phyloP scores from a whole-genome alignment of 2,888 invertebrate genomes.

The Rhopalosiphum nymphaeae region DNA sequence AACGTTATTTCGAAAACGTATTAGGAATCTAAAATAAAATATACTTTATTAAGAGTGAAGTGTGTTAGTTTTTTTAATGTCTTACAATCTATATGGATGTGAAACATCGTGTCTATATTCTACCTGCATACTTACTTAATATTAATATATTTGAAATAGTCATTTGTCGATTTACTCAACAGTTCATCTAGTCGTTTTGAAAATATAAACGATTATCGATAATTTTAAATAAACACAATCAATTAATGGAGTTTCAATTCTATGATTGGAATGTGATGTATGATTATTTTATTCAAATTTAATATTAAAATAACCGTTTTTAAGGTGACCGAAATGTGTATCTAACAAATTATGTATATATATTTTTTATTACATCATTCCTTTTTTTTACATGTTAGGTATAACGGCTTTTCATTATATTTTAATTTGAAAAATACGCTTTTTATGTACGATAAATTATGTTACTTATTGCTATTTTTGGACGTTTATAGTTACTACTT shows the following conservation, averaged over 20 bases:
- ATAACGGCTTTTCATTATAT: background rate
- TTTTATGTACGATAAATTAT: background rate
- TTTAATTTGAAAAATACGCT: background rate
- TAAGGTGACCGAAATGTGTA: background rate
- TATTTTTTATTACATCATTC: background rate
- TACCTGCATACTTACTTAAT: background rate
- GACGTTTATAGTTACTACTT: constrained; percentile 21
- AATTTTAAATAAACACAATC: background rate
- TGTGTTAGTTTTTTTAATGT: background rate
- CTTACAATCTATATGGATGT: background rate
- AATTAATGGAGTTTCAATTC: background rate
- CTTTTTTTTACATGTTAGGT: background rate
- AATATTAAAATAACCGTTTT: background rate
- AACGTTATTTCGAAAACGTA: background rate
- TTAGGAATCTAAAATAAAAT: constrained; percentile 22
- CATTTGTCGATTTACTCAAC: background rate
- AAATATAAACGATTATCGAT: background rate
- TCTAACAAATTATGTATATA: background rate
- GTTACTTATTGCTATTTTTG: background rate
- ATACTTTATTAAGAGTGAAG: background rate
- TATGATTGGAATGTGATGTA: background rate
- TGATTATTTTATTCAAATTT: background rate
- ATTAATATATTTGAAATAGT: background rate
- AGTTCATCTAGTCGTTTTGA: background rate
- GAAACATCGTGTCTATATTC: background rate